Evolutionary conservation across 2,888 invertebrate species (phyloP).

Genomic region (Sceliomorpha sp.): DNA sequence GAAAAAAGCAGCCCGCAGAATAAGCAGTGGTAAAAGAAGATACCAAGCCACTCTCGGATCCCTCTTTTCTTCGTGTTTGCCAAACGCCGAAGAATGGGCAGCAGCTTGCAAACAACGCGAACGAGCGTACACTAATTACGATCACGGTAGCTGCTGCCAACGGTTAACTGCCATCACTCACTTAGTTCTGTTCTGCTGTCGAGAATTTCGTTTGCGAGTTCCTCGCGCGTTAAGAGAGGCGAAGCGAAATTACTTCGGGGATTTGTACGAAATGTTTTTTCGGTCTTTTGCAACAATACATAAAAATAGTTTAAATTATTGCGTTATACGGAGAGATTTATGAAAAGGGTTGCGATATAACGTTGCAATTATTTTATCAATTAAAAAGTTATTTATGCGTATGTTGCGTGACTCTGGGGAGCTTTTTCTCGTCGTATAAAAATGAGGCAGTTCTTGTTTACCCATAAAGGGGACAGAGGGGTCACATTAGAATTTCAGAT

Average conservation of each 20-base stretch:
- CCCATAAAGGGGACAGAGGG: too few relatives aligned
- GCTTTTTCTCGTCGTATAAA: too few relatives aligned
- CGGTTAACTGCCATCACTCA: slow-evolving; percentile 64
- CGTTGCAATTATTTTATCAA: too few relatives aligned
- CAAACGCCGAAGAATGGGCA: slow-evolving; percentile 17
- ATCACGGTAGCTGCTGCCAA: slow-evolving; percentile 66
- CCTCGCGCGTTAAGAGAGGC: slow-evolving; percentile 44
- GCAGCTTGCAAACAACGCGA: slow-evolving; percentile 36
- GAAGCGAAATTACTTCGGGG: slow-evolving; percentile 16
- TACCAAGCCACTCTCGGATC: slow-evolving; percentile 23
- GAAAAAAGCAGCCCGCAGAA: slow-evolving; percentile 33
- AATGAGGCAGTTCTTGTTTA: too few relatives aligned
- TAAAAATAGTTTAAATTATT: too few relatives aligned
- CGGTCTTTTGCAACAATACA: too few relatives aligned
- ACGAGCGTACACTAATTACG: slow-evolving; percentile 69
- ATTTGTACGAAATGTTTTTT: too few relatives aligned
- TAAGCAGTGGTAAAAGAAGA: slow-evolving; percentile 35
- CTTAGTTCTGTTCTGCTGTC: slow-evolving; percentile 14
- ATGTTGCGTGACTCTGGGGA: too few relatives aligned
- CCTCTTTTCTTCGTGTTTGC: slow-evolving; percentile 37
- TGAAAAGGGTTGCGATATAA: too few relatives aligned
- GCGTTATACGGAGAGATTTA: too few relatives aligned
- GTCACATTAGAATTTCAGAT: too few relatives aligned
- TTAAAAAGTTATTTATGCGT: too few relatives aligned
- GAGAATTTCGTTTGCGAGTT: slow-evolving; percentile 51